Base-by-base conservation (phyloP, 53 echinoderm and acorn worm genomes). In the Holothuria leucospilota region DNA sequence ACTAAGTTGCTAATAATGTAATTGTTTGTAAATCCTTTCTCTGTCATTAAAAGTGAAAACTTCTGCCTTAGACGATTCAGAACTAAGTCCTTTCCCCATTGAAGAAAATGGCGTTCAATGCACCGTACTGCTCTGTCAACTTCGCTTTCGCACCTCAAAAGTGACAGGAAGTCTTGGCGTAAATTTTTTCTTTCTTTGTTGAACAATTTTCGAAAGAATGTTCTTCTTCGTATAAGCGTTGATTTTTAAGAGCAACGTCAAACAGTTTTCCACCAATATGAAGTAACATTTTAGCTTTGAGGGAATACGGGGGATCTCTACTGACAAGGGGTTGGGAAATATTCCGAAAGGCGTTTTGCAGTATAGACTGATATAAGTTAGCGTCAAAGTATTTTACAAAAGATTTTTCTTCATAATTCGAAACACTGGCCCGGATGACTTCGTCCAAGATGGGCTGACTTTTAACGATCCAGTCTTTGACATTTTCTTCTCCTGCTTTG, bases 291-390 rank as follows among this genome's bases (percentile, higher is more conserved):
- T 71, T 71, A 20, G 71, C 71, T 20, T 71, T 71, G 30, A 71
- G 38, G 8, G 5, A 7, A 38, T 41, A 21, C 10, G 71, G 71
- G n/a, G 71, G 71, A 2, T 71, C 71, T 20, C 42, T 20, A 39
- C 39, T 71, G 13, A 71, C 30, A 14, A 4, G 20, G 8, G 71
- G 42, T 20, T 30, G 38, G 2, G 71, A 71, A 38, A 39, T 41
- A 5, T 41, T 71, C n/a, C 8, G 40, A 13, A 71, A 71, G 42
- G 71, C 71, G 21, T 41, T 71, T 71, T n/a, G 42, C 38, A 74
- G 16, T 15, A 74, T 74, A 49, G n/a, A 74, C n/a, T 74, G 74
- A 16, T 51, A 25, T 2, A 74, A 28, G 51, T 74, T 74, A 74
- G 74, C 74, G 41, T 74, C 52, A 49, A 74, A 74, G 16, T 0